Evolutionary conservation across 2,888 invertebrate species (phyloP).

Genomic region (Microchrysa polita): DNA sequence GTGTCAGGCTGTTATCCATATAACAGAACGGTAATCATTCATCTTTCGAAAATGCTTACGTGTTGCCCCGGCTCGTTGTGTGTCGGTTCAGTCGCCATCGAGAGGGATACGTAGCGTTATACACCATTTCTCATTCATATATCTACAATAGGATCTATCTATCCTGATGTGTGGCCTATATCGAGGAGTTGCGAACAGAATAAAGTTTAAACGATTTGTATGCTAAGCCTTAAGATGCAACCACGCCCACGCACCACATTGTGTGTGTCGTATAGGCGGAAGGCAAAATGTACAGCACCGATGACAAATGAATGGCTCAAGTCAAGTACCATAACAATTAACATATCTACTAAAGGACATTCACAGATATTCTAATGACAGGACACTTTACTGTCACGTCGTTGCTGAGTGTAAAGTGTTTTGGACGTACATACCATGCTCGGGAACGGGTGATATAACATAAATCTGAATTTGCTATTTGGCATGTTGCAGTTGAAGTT

Average conservation of each 20-base stretch:
- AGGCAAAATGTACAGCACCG: too few relatives aligned
- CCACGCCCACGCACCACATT: too few relatives aligned
- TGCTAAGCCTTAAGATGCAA: too few relatives aligned
- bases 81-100: too few relatives aligned
- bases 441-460: conserved; percentile 33
- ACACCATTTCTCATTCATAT: too few relatives aligned
- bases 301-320: conserved; percentile 38
- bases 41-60: conserved; percentile 7
- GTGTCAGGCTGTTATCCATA: too few relatives aligned
- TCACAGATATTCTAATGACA: conserved; percentile 41
- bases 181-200: too few relatives aligned
- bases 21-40: conserved; percentile 16
- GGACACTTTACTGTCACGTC: conserved; percentile 43
- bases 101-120: too few relatives aligned
- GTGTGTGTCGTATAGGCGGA: too few relatives aligned
- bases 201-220: too few relatives aligned
- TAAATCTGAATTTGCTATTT: conserved; percentile 41
- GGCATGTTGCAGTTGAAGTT: not conserved
- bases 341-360: conserved; percentile 34
- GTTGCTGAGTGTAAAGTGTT: conserved; percentile 34
- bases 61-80: not conserved
- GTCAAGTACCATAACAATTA: conserved; percentile 37
- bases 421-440: conserved; percentile 33
- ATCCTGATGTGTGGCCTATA: too few relatives aligned
- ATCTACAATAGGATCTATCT: too few relatives aligned